phyloP scores from a whole-genome alignment of 2,797 vertebrate species.

The Semotilus atromaculatus region DNA sequence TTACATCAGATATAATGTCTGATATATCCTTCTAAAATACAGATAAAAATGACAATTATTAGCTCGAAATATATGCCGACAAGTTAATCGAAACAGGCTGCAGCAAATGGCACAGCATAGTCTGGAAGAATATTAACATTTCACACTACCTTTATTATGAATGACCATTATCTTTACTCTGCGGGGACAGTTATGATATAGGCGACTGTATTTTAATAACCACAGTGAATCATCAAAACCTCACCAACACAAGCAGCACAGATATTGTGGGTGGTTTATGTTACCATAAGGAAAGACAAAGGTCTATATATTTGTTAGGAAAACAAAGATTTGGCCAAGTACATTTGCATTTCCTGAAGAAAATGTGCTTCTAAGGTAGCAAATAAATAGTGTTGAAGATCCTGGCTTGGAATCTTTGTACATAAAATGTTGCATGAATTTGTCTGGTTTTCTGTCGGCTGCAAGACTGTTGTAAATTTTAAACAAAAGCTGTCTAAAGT shows the following conservation, averaged over 20 bases:
- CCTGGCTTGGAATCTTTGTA: neutral
- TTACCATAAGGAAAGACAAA: neutral
- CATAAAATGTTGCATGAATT: neutral
- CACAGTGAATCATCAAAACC: neutral
- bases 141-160: neutral
- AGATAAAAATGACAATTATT: slow-evolving; percentile 22
- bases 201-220: neutral
- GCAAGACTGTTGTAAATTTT: too few relatives aligned
- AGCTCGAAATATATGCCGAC: neutral
- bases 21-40: neutral
- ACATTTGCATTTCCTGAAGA: slow-evolving; percentile 23
- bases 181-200: neutral
- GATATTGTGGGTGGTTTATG: neutral
- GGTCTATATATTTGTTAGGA: neutral
- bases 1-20: slow-evolving; percentile 22
- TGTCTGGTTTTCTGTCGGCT: neutral
- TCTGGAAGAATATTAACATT: slow-evolving; percentile 23
- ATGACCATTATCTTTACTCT: slow-evolving; percentile 7
- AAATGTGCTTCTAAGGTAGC: neutral
- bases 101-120: neutral
- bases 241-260: neutral
- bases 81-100: neutral
- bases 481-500: too few relatives aligned
- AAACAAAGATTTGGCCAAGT: slow-evolving; percentile 29
- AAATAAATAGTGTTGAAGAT: neutral